These are phyloP conservation scores for Ceratina australensis DNA, from an alignment of 1,140 invertebrate genomes.

Conservation along the genomic window DNA sequence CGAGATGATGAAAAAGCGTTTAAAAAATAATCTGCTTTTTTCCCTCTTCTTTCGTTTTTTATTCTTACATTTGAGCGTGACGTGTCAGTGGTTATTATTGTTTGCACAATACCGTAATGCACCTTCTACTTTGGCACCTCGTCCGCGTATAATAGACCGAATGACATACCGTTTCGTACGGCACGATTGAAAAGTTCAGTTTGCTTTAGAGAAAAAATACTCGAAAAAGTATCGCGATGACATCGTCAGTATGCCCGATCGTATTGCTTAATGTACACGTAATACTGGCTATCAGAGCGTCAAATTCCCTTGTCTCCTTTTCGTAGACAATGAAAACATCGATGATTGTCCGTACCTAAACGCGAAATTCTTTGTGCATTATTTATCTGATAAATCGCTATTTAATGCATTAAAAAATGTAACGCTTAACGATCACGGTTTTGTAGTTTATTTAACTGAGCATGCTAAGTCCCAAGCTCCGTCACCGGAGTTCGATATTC, in stretches of 20 bases:
- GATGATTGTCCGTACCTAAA: slow-evolving; percentile 79
- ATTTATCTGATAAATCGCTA: slow-evolving; percentile 47
- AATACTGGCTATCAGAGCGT: slow-evolving; percentile 77
- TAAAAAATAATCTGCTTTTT: slow-evolving; percentile 51
- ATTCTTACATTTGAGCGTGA: slow-evolving; percentile 27
- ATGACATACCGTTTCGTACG: slow-evolving; percentile 11
- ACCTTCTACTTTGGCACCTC: slow-evolving; percentile 76
- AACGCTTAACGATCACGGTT: slow-evolving; percentile 72
- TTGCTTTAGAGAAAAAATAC: slow-evolving; percentile 18
- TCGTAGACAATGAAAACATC: slow-evolving; percentile 66
- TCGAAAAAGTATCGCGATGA: slow-evolving; percentile 36
- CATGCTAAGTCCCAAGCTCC: slow-evolving; percentile 81
- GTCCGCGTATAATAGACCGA: background rate
- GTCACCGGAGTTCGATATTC: slow-evolving; percentile 75
- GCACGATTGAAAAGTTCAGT: slow-evolving; percentile 33
- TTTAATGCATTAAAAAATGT: slow-evolving; percentile 53
- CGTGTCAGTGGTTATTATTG: slow-evolving; percentile 8
- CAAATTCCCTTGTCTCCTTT: slow-evolving; percentile 58
- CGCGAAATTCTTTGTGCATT: slow-evolving; percentile 79
- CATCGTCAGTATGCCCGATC: slow-evolving; percentile 22
- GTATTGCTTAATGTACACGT: slow-evolving; percentile 65
- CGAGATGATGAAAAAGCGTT: slow-evolving; percentile 37
- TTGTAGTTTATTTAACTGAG: slow-evolving; percentile 79
- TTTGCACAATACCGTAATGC: slow-evolving; percentile 42
- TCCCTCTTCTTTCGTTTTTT: background rate